Base-by-base conservation (phyloP, 2,113 vertebrate species). In the Crotalus viridis region DNA sequence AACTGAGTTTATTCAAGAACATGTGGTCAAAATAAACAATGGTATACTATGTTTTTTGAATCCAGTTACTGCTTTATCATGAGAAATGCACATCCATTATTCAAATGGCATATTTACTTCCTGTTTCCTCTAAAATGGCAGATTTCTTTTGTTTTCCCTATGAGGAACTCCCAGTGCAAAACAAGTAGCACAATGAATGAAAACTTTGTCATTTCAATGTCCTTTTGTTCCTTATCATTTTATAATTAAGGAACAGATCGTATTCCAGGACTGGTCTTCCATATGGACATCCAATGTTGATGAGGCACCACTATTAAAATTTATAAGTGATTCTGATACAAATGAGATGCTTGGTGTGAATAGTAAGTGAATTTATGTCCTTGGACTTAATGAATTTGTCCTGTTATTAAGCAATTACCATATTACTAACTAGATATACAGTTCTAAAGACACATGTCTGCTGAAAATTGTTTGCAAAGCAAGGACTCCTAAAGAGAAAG, bases 361-460 rank as follows among this genome's bases (percentile, higher is more conserved):
- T 94, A 87, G 69, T 81, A 91, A n/a, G 54, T 69, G 61, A 93
- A 54, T 26, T n/a, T 94, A 22, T 89, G 88, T 92, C 90, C 93
- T 96, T 95, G 91, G 88, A 85, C 92, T 93, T 48, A 55, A 91
- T 92, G 88, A 93, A 94, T 85, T 94, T 69, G 56, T 43, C 90
- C 93, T 69, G 24, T 90, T 86, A 92, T 90, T 69, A 94, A 92
- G 85, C 64, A 92, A 94, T 89, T 93, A 94, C 56, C 51, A 28
- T 74, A 15, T 90, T 85, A 52, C 24, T 93, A 96, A 96, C 91
- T 90, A 93, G 95, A 95, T 28, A 69, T 22, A 94, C 85, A 95
- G 2, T n/a, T 51, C 3, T 24, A 1, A n/a, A 94, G 94, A 64
- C 93, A 88, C 3, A 91, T 95, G 89, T 12, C 22, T 9, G 7